These are phyloP conservation scores for Haemorhous mexicanus DNA, from an alignment of 2,113 vertebrate genomes.

Conservation along the genomic window DNA sequence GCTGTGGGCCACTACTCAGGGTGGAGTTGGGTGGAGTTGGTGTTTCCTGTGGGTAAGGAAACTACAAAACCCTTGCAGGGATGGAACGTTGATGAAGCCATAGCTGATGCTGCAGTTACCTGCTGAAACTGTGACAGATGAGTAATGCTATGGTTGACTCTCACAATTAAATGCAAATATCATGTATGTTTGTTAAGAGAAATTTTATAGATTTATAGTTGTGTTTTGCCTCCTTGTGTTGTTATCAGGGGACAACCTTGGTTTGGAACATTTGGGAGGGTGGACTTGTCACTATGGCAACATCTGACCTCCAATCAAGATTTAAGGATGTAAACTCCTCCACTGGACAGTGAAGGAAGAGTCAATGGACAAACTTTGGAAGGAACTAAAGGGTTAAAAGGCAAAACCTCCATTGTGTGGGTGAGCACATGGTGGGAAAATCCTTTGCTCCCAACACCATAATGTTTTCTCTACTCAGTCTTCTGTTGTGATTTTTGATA, in stretches of 20 bases:
- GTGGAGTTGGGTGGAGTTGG: neutral
- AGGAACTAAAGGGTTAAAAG: neutral
- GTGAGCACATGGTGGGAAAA: neutral
- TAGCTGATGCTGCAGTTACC: neutral
- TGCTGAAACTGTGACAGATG: neutral
- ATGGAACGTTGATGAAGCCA: neutral
- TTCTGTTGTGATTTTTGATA: neutral
- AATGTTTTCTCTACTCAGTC: neutral
- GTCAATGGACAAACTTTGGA: neutral
- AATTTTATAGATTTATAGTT: neutral
- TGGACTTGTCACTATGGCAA: neutral
- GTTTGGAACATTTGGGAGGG: neutral
- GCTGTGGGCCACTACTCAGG: no score
- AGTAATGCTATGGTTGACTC: neutral
- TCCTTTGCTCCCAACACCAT: neutral
- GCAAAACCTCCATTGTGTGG: neutral
- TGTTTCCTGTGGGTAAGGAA: neutral
- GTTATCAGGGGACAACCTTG: neutral
- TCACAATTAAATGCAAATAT: neutral
- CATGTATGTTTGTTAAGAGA: neutral
- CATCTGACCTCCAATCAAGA: neutral
- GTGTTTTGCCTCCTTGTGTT: neutral
- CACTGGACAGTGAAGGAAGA: neutral
- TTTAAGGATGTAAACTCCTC: neutral
- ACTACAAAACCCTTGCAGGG: neutral